Percentiles rank a stretch among this genome's conserved stretches.
Conservation (phyloP, 2,888 invertebrate genomes). For the Colostygia pectinataria region DNA sequence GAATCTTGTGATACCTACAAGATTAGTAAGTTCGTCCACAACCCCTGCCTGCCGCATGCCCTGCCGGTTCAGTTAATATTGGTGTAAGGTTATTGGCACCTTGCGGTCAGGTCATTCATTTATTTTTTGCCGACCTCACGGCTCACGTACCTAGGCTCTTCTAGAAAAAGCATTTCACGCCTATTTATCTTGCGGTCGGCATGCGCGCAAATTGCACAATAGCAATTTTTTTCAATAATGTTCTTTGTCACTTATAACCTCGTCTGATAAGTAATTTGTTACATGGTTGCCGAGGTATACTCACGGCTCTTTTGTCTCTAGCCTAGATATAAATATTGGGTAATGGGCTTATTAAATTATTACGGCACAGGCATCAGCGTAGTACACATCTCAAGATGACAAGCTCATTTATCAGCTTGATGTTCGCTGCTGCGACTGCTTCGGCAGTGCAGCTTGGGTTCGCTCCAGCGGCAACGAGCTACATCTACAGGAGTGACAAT, state of each 20-base stretch:
- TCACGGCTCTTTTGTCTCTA: constrained; percentile 70
- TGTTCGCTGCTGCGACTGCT: constrained; percentile 53
- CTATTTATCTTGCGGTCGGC: constrained; percentile 54
- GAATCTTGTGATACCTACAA: too few species aligned
- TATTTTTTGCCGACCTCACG: constrained; percentile 27
- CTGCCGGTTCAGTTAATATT: constrained; percentile 6
- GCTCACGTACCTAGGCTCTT: too few species aligned
- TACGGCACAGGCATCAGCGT: constrained; percentile 59
- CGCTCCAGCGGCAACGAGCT: constrained; percentile 79
- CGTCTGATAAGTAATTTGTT: constrained; percentile 74
- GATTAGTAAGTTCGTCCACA: too few species aligned
- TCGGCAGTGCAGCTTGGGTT: constrained; percentile 65
- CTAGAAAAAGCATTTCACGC: constrained; percentile 60
- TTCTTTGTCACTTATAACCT: constrained; percentile 76
- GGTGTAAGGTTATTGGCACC: constrained; percentile 10
- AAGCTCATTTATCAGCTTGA: constrained; percentile 51
- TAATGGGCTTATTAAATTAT: constrained; percentile 73
- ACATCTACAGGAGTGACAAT: constrained; percentile 78
- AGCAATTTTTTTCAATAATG: constrained; percentile 55
- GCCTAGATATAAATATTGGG: constrained; percentile 77
- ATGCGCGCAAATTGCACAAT: constrained; percentile 58
- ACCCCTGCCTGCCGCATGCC: too few species aligned
- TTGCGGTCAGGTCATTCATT: constrained; percentile 7
- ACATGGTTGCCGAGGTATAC: constrained; percentile 69
- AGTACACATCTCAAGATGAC: constrained; percentile 69